Conservation (phyloP, 2,797 vertebrate species). For the Lerista edwardsae region DNA sequence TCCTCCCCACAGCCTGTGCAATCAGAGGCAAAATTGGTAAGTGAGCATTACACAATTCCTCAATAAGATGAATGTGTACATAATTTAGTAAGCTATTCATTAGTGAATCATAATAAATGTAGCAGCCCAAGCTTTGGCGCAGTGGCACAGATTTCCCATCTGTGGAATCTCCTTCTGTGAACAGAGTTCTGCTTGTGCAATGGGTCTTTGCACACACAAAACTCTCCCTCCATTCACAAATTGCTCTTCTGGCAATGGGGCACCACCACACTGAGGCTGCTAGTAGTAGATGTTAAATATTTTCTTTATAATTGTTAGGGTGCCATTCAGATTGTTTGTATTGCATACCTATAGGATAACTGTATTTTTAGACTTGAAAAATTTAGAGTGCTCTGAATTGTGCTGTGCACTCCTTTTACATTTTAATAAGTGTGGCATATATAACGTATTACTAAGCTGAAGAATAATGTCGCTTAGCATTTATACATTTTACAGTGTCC, state of each 20-base stretch:
- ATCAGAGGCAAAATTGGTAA: conserved; percentile 98
- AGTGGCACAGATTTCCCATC: too few species aligned
- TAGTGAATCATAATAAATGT: conserved; percentile 44
- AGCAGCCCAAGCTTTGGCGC: too few species aligned
- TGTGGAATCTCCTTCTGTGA: too few species aligned
- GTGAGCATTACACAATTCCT: conserved; percentile 68
- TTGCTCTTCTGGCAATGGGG: too few species aligned
- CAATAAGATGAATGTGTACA: conserved; percentile 53
- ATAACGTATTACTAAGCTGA: background rate
- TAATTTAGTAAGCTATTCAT: conserved; percentile 20
- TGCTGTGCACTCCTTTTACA: background rate
- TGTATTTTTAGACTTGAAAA: conserved; percentile 8
- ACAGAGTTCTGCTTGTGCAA: too few species aligned
- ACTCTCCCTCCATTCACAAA: too few species aligned
- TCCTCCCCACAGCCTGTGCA: conserved; percentile 93
- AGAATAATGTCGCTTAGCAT: background rate
- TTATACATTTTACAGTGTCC: background rate
- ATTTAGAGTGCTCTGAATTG: background rate
- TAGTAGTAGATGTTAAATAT: conserved; percentile 20
- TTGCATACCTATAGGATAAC: conserved; percentile 3
- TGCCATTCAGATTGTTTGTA: conserved; percentile 44
- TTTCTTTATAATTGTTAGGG: conserved; percentile 23
- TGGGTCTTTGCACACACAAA: too few species aligned
- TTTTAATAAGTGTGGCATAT: background rate
- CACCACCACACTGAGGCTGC: too few species aligned